Base-by-base conservation (phyloP, 2,113 vertebrate genomes). In the Saguinus imperator region DNA sequence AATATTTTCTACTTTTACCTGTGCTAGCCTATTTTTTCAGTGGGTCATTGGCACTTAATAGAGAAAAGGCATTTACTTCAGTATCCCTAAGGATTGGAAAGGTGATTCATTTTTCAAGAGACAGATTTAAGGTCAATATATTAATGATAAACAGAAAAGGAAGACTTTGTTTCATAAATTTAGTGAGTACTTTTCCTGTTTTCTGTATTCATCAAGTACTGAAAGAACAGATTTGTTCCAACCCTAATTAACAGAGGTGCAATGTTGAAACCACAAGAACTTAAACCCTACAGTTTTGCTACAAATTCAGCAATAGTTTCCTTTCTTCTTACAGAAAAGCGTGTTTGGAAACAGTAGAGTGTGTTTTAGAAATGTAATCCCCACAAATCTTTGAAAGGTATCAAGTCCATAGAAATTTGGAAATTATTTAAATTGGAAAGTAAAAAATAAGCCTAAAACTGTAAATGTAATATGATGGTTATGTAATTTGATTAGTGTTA, bases 401-500 rank as follows among this genome's bases (percentile, higher is more conserved):
- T 91, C 17, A 91, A 87, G 55, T 90, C n/a, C 20, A 50, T 76
- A 91, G 77, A 88, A 91, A n/a, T 87, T 94, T 91, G 76, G 90
- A 77, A 94, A 76, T 94, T 93, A 84, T 88, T 96, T 96, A 66
- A 87, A 18, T 93, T 90, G 84, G 17, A 93, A 89, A 95, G 35
- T 77, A 52, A 86, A 52, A 94, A 92, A 75, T 75, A 91, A 52
- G 29, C 40, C 70, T 76, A 29, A 96, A 50, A 76, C 27, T 82
- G 0, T 95, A 86, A 75, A 80, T 94, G 89, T 72, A 94, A 29
- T 91, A 77, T 70, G 20, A 55, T 88, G n/a, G 8, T 85, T 93
- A 57, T 73, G 13, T 96, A 85, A 64, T 90, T 23, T 96, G 32
- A 50, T 88, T 91, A 70, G 48, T 96, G 57, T 91, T 66, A 52